Evolutionary conservation across 2,888 invertebrate genomes (phyloP).

Genomic region (Eristalinus sepulchralis): DNA sequence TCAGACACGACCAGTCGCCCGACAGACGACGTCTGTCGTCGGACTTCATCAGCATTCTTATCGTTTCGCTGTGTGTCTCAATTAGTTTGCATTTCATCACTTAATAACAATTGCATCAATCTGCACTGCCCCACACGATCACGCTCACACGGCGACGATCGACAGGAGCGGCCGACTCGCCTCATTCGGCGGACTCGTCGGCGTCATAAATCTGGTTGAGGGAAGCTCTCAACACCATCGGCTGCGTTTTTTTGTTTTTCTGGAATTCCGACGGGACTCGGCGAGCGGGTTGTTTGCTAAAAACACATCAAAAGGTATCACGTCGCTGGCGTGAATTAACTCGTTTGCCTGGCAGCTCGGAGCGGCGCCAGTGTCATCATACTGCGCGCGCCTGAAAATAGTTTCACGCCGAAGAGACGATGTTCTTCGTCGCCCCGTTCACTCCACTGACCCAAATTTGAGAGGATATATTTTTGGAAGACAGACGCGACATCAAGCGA

Average conservation of each 20-base stretch:
- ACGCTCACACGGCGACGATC: not conserved
- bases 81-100: slow-evolving; percentile 55
- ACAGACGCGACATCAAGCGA: not conserved
- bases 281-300: not conserved
- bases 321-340: not conserved
- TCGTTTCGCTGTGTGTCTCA: slow-evolving; percentile 27
- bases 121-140: not conserved
- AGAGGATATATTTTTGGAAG: not conserved
- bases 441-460: not conserved
- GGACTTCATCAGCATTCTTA: slow-evolving; percentile 38
- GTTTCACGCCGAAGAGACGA: not conserved
- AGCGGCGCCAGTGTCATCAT: not conserved
- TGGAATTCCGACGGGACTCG: not conserved
- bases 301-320: not conserved
- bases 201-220: not conserved
- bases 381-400: not conserved
- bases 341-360: not conserved
- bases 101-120: slow-evolving; percentile 42
- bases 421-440: not conserved
- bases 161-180: not conserved
- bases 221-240: not conserved
- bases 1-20: not conserved
- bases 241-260: not conserved
- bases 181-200: not conserved
- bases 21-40: not conserved